Conservation (phyloP, 2,888 invertebrate genomes). For the Diabrotica balteata region DNA sequence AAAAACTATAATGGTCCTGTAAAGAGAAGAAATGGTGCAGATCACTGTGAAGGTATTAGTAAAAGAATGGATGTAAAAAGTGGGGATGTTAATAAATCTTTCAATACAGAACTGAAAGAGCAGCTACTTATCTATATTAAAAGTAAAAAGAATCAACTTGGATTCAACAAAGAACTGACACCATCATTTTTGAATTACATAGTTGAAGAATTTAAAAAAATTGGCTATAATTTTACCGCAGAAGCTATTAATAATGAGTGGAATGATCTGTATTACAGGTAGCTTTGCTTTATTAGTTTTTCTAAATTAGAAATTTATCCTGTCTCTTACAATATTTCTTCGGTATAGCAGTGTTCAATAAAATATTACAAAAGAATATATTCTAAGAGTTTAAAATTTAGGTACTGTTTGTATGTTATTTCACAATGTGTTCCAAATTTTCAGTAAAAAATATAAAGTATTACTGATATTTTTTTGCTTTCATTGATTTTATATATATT, state of each 20-base stretch:
- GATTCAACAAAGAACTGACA: conserved; percentile 21
- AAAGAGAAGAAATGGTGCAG: conserved; percentile 13
- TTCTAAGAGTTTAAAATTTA: too few relatives aligned
- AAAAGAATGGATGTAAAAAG: conserved; percentile 1
- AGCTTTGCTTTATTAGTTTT: not conserved
- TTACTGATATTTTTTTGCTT: too few relatives aligned
- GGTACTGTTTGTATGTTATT: too few relatives aligned
- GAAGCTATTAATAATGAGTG: conserved; percentile 29
- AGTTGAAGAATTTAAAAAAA: conserved; percentile 19
- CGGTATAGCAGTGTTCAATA: too few relatives aligned
- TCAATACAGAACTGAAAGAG: conserved; percentile 16
- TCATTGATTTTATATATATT: too few relatives aligned
- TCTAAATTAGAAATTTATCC: not conserved
- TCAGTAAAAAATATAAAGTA: too few relatives aligned
- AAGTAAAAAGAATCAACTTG: conserved; percentile 18
- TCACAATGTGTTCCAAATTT: too few relatives aligned
- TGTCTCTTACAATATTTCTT: too few relatives aligned
- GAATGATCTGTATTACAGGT: conserved; percentile 29
- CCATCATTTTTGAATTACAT: conserved; percentile 13
- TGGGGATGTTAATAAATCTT: conserved; percentile 2
- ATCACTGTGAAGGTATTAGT: conserved; percentile 3
- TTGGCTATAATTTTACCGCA: conserved; percentile 17
- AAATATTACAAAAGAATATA: too few relatives aligned
- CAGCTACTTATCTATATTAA: conserved; percentile 20
- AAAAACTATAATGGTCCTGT: conserved; percentile 13